These are phyloP conservation scores for Psix sp. DNA, from an alignment of 1,140 invertebrate species.

Conservation along the genomic window DNA sequence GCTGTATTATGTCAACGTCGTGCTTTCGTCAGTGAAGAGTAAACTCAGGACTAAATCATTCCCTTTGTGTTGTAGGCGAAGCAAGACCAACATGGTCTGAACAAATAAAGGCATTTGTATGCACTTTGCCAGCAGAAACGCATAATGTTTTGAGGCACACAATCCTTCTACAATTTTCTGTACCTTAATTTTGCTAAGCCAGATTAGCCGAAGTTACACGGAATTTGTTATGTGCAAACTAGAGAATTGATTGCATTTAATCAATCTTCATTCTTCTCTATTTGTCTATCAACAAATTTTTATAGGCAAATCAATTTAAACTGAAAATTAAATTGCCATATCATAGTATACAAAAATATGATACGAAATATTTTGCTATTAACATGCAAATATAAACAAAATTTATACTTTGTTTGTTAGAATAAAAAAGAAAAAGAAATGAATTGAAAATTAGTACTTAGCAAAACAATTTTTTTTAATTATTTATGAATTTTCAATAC, in stretches of 20 bases:
- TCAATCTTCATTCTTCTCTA: too few relatives aligned
- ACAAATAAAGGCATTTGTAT: conserved; percentile 58
- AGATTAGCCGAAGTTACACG: conserved; percentile 5
- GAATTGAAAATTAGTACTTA: too few relatives aligned
- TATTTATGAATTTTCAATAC: too few relatives aligned
- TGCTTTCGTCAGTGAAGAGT: conserved; percentile 60
- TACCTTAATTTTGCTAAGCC: conserved; percentile 22
- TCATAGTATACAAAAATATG: too few relatives aligned
- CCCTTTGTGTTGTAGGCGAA: conserved; percentile 61
- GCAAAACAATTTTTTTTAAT: too few relatives aligned
- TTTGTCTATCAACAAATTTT: too few relatives aligned
- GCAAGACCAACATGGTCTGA: conserved; percentile 59
- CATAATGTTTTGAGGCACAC: conserved; percentile 53
- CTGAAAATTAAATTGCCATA: too few relatives aligned
- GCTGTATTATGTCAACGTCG: conserved; percentile 56
- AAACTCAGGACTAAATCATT: conserved; percentile 67
- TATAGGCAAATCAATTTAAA: too few relatives aligned
- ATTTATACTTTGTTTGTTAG: too few relatives aligned
- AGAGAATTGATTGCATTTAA: background rate
- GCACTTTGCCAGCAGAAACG: conserved; percentile 62
- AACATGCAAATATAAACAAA: too few relatives aligned
- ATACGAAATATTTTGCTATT: too few relatives aligned
- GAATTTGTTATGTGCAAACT: conserved; percentile 21
- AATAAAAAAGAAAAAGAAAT: too few relatives aligned
- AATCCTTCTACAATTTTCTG: conserved; percentile 34